These are phyloP conservation scores for Elephas maximus DNA, from an alignment of 2,113 vertebrate species.

Conservation along the genomic window DNA sequence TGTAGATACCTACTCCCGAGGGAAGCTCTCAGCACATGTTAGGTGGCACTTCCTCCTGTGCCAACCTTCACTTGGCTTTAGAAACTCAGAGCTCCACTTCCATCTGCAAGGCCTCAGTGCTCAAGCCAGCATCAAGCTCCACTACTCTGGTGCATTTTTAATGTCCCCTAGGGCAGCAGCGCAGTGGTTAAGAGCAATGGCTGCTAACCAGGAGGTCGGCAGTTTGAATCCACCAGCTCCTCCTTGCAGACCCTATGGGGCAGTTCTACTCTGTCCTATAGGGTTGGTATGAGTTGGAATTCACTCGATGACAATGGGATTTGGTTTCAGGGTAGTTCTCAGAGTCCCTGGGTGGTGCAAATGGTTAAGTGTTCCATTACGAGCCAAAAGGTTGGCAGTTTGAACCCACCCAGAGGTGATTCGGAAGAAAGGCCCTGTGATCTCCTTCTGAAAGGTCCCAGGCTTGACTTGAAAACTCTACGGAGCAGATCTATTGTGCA, in stretches of 20 bases:
- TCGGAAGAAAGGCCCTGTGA: not conserved
- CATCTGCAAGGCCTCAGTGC: not conserved
- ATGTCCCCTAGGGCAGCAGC: not conserved
- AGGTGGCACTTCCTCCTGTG: not conserved
- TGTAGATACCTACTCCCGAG: not conserved
- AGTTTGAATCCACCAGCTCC: no score
- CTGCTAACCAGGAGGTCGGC: no score
- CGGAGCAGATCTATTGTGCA: not conserved
- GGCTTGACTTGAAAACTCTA: not conserved
- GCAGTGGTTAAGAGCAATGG: no score
- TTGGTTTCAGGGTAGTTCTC: no score
- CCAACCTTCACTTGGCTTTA: not conserved
- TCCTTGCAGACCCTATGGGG: no score
- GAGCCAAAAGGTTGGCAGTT: not conserved
- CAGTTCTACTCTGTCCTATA: no score
- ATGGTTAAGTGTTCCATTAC: no score
- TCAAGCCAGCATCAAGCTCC: no score
- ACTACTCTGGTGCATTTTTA: not conserved
- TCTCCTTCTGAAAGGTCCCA: not conserved
- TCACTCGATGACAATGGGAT: no score
- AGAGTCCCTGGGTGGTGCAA: no score
- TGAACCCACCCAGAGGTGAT: not conserved
- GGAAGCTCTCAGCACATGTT: rapidly evolving
- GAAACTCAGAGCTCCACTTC: not conserved
- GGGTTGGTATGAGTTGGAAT: no score